Evolutionary conservation across 2,797 vertebrate genomes (phyloP).

Genomic region (Sarcoramphus papa): DNA sequence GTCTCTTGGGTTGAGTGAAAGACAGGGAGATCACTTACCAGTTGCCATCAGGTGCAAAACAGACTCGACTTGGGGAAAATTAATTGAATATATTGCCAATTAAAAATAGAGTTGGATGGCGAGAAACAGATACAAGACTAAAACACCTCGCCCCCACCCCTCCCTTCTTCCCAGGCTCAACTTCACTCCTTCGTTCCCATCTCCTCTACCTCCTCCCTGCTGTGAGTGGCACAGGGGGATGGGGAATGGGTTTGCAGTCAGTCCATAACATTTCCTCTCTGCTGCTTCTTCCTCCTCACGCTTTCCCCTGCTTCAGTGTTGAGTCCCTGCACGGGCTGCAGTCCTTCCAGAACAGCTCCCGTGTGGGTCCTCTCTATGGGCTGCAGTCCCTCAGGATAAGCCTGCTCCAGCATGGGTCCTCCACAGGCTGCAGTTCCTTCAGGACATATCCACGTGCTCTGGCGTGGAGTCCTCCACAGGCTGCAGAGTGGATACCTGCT

Average conservation of each 20-base stretch:
- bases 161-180: neutral
- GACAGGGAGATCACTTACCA: neutral
- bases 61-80: neutral
- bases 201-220: neutral
- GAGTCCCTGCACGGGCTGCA: neutral
- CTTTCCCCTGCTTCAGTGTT: neutral
- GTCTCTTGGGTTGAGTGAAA: neutral
- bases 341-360: neutral
- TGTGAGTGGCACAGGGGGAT: neutral
- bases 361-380: neutral
- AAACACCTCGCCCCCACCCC: neutral
- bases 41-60: neutral
- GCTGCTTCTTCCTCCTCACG: neutral
- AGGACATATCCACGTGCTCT: neutral
- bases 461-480: neutral
- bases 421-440: neutral
- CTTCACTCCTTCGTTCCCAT: neutral
- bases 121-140: neutral
- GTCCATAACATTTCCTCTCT: neutral
- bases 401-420: neutral
- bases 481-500: neutral
- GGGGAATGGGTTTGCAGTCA: neutral
- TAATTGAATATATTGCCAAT: neutral
- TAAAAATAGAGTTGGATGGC: neutral
- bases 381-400: neutral